These are phyloP conservation scores for Athetis lepigone DNA, from an alignment of 2,888 invertebrate genomes.

Conservation along the genomic window DNA sequence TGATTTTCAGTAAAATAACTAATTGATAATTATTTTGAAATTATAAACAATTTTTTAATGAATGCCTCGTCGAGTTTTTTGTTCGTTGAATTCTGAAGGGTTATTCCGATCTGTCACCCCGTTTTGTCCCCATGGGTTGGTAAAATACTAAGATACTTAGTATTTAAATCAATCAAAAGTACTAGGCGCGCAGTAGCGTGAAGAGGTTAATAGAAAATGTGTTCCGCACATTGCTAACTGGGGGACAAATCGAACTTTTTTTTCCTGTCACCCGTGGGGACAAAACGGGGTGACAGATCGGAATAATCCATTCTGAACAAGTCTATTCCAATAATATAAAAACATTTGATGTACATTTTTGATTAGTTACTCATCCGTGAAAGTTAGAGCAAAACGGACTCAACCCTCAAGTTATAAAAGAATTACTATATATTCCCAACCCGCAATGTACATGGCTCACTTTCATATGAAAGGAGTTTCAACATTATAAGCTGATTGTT, in stretches of 20 bases:
- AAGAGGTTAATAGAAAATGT: too few species aligned
- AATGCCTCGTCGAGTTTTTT: constrained; percentile 6
- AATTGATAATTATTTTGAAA: not conserved
- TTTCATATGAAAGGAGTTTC: not conserved
- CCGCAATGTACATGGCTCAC: not conserved
- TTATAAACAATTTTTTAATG: not conserved
- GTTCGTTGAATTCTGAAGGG: too few species aligned
- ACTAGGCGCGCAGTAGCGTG: too few species aligned
- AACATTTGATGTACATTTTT: not conserved
- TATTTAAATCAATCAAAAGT: too few species aligned
- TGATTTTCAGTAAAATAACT: constrained; percentile 16
- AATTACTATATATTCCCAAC: not conserved
- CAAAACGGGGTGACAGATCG: too few species aligned
- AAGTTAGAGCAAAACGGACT: constrained; percentile 2
- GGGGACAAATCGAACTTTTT: too few species aligned
- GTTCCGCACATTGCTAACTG: too few species aligned
- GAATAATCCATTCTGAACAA: not conserved
- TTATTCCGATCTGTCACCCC: too few species aligned
- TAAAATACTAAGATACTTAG: too few species aligned
- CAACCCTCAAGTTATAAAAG: not conserved
- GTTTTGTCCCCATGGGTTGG: too few species aligned
- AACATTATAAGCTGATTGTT: not conserved
- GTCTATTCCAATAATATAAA: not conserved
- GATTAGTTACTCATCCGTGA: constrained; percentile 5
- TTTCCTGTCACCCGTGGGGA: too few species aligned